Conservation (phyloP, 2,113 vertebrate species). For the Ramphastos sulfuratus region DNA sequence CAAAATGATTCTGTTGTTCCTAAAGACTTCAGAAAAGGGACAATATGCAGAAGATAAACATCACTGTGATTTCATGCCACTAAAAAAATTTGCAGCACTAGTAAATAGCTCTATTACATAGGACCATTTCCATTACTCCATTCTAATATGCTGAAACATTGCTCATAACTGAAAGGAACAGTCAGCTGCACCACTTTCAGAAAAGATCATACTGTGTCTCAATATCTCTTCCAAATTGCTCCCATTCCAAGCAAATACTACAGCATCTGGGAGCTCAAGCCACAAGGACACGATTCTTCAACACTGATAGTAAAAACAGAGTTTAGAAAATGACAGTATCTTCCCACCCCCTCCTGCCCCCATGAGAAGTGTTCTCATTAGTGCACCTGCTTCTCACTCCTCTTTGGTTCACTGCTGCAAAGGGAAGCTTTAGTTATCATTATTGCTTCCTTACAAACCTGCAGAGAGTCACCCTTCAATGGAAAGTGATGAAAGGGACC, state of each 20-base stretch:
- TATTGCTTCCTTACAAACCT: not conserved
- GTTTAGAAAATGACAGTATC: not conserved
- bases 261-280: not conserved
- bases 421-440: not conserved
- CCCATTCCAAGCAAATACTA: not conserved
- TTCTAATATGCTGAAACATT: not conserved
- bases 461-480: not conserved
- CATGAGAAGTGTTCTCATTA: not conserved
- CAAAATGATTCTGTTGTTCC: not conserved
- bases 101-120: not conserved
- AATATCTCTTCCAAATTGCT: not conserved
- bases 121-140: not conserved
- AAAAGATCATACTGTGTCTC: not conserved
- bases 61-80: not conserved
- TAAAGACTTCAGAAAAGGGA: not conserved
- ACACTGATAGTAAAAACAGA: not conserved
- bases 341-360: not conserved
- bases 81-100: not conserved
- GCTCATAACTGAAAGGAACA: not conserved
- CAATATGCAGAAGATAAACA: not conserved
- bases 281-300: not conserved
- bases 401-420: not conserved
- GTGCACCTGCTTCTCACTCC: not conserved
- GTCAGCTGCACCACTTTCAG: not conserved
- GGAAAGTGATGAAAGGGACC: not conserved